Conservation (phyloP, 2,797 vertebrate genomes). For the Prionace glauca region DNA sequence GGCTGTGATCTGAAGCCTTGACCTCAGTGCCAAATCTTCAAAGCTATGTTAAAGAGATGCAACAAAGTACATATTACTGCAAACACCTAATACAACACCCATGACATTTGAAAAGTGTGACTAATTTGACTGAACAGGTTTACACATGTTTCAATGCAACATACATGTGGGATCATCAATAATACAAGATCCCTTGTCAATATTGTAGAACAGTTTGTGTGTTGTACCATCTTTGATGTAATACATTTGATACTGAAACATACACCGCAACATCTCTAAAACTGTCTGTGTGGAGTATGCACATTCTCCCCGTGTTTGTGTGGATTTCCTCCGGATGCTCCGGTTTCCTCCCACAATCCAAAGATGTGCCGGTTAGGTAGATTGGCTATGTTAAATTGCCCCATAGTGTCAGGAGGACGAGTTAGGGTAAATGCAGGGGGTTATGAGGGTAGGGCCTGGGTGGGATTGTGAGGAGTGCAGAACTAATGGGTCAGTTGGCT, state of each 20-base stretch:
- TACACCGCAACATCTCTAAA: neutral
- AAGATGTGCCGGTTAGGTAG: too few species aligned
- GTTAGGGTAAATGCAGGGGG: too few species aligned
- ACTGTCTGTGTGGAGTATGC: too few species aligned
- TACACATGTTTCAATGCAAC: neutral
- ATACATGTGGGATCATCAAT: neutral
- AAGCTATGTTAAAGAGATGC: neutral
- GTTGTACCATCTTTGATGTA: neutral
- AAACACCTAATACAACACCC: neutral
- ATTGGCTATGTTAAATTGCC: too few species aligned
- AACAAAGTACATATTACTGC: neutral
- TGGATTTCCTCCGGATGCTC: too few species aligned
- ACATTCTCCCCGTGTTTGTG: too few species aligned
- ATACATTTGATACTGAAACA: neutral
- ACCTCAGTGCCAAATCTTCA: neutral
- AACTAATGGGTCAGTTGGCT: too few species aligned
- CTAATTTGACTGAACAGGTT: neutral
- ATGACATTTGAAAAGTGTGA: neutral
- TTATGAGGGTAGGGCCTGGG: too few species aligned
- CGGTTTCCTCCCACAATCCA: too few species aligned
- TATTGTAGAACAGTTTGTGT: neutral
- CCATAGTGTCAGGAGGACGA: too few species aligned
- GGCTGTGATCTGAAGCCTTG: slow-evolving; percentile 1
- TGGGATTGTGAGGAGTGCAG: too few species aligned
- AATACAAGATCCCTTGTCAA: neutral